Conservation (phyloP, 2,888 invertebrate species). For the Dendrolimus pini region DNA sequence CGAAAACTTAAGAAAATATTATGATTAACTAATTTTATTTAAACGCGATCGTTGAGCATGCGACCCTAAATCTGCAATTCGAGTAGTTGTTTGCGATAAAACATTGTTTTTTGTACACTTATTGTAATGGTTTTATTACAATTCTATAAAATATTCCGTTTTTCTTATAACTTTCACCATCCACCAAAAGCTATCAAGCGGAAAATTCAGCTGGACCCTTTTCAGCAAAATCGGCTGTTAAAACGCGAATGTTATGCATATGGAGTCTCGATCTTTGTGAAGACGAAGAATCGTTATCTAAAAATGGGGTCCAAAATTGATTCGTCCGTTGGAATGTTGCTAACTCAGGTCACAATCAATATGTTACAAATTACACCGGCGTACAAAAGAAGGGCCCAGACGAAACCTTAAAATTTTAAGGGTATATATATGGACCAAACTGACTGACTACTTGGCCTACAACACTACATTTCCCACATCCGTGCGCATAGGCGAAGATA, state of each 20-base stretch:
- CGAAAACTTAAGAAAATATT: no score
- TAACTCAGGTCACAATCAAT: background rate
- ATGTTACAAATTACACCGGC: background rate
- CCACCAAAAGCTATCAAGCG: constrained; percentile 38
- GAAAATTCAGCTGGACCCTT: constrained; percentile 51
- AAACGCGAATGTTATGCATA: constrained; percentile 56
- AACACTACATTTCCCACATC: no score
- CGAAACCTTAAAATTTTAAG: no score
- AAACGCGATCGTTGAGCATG: no score
- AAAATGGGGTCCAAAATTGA: background rate
- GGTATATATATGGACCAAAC: no score
- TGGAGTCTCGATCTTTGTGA: constrained; percentile 35
- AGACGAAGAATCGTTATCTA: background rate
- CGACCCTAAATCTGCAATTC: no score
- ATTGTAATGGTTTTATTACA: background rate
- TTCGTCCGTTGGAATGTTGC: background rate
- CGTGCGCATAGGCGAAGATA: no score
- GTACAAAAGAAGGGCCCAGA: no score
- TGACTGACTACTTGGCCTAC: no score
- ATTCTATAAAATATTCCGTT: background rate
- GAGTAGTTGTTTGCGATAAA: no score
- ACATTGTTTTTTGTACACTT: no score
- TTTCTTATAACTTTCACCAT: constrained; percentile 19
- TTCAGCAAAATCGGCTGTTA: constrained; percentile 54
- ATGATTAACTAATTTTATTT: no score